Conservation (phyloP, 2,797 vertebrate genomes). For the Merluccius polli region DNA sequence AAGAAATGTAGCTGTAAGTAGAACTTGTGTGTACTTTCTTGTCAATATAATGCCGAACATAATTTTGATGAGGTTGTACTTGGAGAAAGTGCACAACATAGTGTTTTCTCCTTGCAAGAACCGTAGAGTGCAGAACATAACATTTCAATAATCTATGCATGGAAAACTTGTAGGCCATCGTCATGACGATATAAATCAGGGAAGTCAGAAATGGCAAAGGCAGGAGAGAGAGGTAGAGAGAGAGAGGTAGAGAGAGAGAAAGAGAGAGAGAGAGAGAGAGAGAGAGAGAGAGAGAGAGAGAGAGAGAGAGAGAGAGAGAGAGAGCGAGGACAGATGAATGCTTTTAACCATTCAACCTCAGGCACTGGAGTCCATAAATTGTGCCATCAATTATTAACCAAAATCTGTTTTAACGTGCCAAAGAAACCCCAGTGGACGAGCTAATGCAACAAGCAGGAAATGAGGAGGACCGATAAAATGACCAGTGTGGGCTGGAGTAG, state of each 20-base stretch:
- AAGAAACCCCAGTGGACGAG: constrained; percentile 62
- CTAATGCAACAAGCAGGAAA: constrained; percentile 75
- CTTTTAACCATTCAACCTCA: constrained; percentile 64
- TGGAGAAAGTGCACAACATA: neutral
- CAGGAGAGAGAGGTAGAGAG: neutral
- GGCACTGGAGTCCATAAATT: constrained; percentile 71
- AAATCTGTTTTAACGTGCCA: constrained; percentile 76
- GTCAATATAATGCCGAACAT: neutral
- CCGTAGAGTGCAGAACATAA: neutral
- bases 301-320: constrained; percentile 51
- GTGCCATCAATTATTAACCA: constrained; percentile 74
- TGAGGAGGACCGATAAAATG: constrained; percentile 61
- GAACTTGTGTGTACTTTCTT: neutral
- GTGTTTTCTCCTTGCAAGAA: neutral
- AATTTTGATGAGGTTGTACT: neutral
- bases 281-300: constrained; percentile 47
- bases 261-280: constrained; percentile 48
- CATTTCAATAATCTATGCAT: neutral
- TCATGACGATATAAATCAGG: constrained; percentile 59
- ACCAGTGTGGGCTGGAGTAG: constrained; percentile 46
- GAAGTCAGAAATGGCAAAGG: constrained; percentile 35
- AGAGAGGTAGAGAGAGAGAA: constrained; percentile 48
- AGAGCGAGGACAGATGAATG: constrained; percentile 51
- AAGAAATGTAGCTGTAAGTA: neutral
- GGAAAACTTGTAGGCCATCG: constrained; percentile 52